phyloP scores from a whole-genome alignment of 2,797 vertebrate species.

The Aselliscus stoliczkanus region DNA sequence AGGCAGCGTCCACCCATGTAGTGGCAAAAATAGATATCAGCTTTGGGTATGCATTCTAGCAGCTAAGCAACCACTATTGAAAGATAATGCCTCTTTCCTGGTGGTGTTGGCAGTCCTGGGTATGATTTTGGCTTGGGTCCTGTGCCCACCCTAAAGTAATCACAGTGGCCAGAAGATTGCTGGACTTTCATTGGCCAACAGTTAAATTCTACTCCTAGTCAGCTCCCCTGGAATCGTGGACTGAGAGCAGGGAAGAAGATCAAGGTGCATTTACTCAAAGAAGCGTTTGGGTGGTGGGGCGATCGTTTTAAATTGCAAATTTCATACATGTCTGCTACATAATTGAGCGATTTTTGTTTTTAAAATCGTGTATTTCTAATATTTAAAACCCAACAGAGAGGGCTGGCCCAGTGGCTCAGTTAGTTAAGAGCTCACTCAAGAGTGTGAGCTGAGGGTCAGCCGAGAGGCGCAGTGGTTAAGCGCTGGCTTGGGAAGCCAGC shows the following conservation, averaged over 20 bases:
- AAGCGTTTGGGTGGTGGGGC: background rate
- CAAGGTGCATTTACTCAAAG: background rate
- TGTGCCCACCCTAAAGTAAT: constrained; percentile 9
- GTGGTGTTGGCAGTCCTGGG: background rate
- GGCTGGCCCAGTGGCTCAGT: too few species aligned
- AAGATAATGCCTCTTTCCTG: background rate
- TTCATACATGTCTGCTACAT: background rate
- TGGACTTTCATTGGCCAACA: background rate
- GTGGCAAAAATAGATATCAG: constrained; percentile 3
- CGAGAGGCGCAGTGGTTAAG: too few species aligned
- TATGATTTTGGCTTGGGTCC: constrained; percentile 31
- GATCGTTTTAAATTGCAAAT: constrained; percentile 37
- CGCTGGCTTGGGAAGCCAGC: too few species aligned
- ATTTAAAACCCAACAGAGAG: constrained; percentile 10
- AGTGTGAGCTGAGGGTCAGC: too few species aligned
- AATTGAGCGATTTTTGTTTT: background rate
- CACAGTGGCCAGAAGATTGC: constrained; percentile 3
- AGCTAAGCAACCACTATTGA: background rate
- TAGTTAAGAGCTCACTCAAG: too few species aligned
- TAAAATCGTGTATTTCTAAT: background rate
- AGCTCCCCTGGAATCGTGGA: background rate
- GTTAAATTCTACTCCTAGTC: background rate
- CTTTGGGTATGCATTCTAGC: background rate
- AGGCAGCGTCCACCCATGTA: background rate
- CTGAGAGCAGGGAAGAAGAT: background rate